Base-by-base conservation (phyloP, 1,140 invertebrate species). In the Megathymus violae region DNA sequence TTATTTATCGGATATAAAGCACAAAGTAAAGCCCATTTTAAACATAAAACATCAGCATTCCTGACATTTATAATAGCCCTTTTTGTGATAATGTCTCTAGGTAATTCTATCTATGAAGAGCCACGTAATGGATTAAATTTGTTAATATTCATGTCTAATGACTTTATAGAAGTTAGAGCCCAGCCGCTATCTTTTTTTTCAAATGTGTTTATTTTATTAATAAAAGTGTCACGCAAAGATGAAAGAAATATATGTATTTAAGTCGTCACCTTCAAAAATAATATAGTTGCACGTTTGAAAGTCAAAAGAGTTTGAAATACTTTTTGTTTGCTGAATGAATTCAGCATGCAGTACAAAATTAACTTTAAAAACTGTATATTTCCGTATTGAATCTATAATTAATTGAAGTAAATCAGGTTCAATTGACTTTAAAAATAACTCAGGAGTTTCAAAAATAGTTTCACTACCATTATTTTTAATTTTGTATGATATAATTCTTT, bases 61-160 rank as follows among this genome's bases (percentile, higher is more conserved):
- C 79, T 48, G 43, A 91, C 71, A 69, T 89, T 91, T 3, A 91
- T 59, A 11, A 85, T 62, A 7, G 82, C 80, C 38, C 76, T 76
- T 62, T 88, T 88, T 10, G 41, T n/a, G 69, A 72, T 62, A 14
- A 90, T 84, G 63, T 75, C 62, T 22, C 65, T 48, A 31, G 82
- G 78, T 62, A 82, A 61, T 5, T 71, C 64, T 40, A 80, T 71
- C 62, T 48, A 82, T 11, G 81, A 78, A 36, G 69, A 71, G 14
- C 69, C 80, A 9, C 43, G 27, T 15, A 82, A 48, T n/a, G 83
- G 79, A 15, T 74, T n/a, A 74, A 80, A 79, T 72, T 76, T 69
- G 48, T 69, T 69, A 11, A 75, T n/a, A 62, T 76, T 76, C 41
- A 70, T 56, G 7, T 31, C 27, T 31, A 31, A 31, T 9, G 27